phyloP scores from a whole-genome alignment of 1,140 invertebrate genomes.

The Danaus plexippus region DNA sequence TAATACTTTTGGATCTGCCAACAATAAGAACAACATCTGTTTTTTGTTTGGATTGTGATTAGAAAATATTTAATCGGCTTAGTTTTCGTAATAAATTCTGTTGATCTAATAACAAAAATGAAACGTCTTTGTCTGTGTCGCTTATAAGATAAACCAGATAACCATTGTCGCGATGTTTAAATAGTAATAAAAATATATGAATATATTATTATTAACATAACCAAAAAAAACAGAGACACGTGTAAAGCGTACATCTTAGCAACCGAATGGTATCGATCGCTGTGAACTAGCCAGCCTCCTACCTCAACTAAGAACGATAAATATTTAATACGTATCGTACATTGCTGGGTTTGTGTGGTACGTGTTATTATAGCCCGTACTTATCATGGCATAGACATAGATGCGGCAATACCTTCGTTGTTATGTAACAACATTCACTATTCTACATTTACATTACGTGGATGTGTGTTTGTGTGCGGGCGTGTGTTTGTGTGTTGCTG shows the following conservation, averaged over 20 bases:
- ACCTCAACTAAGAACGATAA: conserved; percentile 11
- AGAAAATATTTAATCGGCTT: too few relatives aligned
- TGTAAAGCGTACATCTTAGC: conserved; percentile 34
- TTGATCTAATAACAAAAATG: too few relatives aligned
- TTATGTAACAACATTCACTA: conserved; percentile 33
- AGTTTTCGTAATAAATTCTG: too few relatives aligned
- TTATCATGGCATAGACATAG: conserved; percentile 14
- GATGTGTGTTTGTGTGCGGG: conserved; percentile 24
- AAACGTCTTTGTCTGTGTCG: too few relatives aligned
- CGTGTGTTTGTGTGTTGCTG: conserved; percentile 19
- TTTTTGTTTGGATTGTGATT: too few relatives aligned
- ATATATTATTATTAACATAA: too few relatives aligned
- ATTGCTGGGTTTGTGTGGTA: conserved; percentile 19
- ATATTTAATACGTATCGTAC: conserved; percentile 12
- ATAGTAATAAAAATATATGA: too few relatives aligned
- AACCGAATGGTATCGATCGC: conserved; percentile 42
- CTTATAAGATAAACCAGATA: too few relatives aligned
- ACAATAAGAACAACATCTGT: too few relatives aligned
- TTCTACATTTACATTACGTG: conserved; percentile 20
- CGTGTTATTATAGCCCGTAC: conserved; percentile 9
- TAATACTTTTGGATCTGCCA: too few relatives aligned
- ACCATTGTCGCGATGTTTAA: too few relatives aligned
- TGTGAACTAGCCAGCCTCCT: conserved; percentile 17
- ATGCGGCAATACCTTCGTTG: conserved; percentile 11
- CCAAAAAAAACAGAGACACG: conserved; percentile 17